Conservation (phyloP, 2,113 vertebrate species). For the Tichodroma muraria region DNA sequence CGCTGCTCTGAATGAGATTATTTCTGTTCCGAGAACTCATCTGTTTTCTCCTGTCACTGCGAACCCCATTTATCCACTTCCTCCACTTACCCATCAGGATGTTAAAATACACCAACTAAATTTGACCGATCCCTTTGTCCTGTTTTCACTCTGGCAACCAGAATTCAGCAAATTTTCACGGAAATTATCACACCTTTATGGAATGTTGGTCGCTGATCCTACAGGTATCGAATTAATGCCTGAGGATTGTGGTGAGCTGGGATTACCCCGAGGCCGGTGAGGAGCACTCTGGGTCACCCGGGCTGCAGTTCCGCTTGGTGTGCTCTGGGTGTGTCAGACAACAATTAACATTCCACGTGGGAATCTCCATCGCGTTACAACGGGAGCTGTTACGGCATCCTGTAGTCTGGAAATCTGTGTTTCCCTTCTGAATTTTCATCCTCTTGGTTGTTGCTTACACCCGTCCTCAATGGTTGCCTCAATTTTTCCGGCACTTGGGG, state of each 20-base stretch:
- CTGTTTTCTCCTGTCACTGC: not conserved
- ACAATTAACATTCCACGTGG: not conserved
- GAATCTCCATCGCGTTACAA: not conserved
- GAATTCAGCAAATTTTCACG: not conserved
- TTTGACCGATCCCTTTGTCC: not conserved
- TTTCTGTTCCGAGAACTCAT: not conserved
- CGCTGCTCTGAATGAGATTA: rapidly evolving
- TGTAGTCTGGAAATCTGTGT: not conserved
- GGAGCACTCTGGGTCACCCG: not conserved
- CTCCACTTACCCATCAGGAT: not conserved
- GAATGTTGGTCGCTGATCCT: not conserved
- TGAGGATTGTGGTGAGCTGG: not conserved
- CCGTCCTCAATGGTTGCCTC: not conserved
- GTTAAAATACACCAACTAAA: not conserved
- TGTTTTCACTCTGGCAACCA: not conserved
- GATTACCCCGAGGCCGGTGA: not conserved
- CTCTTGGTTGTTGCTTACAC: not conserved
- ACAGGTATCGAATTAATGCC: not conserved
- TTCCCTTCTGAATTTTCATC: not conserved
- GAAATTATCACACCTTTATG: not conserved
- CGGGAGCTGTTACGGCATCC: rapidly evolving
- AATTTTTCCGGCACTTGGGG: not conserved
- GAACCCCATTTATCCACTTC: not conserved
- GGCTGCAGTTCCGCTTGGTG: not conserved
- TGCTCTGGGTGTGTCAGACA: too few relatives aligned